These are phyloP conservation scores for chimpanzee (Pan troglodytes) DNA, from an alignment of 2,113 vertebrate species.

Conservation along the genomic window DNA sequence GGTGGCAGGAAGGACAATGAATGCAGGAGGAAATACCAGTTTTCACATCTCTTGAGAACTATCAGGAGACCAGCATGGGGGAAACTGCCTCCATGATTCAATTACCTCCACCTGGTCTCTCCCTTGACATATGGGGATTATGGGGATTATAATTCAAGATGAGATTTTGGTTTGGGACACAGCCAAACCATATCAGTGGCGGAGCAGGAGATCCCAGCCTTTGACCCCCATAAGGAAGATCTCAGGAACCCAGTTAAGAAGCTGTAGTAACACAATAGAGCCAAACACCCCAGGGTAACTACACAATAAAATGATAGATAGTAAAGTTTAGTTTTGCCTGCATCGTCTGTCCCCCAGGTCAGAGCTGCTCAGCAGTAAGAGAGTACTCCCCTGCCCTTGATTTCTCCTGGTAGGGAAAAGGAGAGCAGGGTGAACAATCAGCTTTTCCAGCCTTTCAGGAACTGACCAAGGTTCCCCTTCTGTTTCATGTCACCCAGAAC, in stretches of 20 bases:
- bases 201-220: neutral
- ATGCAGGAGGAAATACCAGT: too few species aligned
- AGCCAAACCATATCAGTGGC: neutral
- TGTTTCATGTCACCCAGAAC: neutral
- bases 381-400: accelerated
- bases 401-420: neutral
- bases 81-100: too few species aligned
- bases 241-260: neutral
- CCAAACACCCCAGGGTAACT: neutral
- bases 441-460: neutral
- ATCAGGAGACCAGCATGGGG: too few species aligned
- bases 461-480: neutral
- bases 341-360: neutral
- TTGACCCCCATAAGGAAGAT: neutral
- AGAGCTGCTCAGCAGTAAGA: neutral
- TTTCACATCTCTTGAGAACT: too few species aligned
- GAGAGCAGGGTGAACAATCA: accelerated
- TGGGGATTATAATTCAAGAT: too few species aligned
- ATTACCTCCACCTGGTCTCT: too few species aligned
- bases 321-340: neutral
- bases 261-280: too few species aligned
- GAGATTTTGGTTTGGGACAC: too few species aligned
- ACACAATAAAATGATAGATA: neutral
- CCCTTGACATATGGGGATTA: too few species aligned
- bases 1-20: too few species aligned